Evolutionary conservation across 2,113 vertebrate genomes (phyloP), one percentile per base, ranked within the genome.

Genomic region (Seriola rivoliana): DNA sequence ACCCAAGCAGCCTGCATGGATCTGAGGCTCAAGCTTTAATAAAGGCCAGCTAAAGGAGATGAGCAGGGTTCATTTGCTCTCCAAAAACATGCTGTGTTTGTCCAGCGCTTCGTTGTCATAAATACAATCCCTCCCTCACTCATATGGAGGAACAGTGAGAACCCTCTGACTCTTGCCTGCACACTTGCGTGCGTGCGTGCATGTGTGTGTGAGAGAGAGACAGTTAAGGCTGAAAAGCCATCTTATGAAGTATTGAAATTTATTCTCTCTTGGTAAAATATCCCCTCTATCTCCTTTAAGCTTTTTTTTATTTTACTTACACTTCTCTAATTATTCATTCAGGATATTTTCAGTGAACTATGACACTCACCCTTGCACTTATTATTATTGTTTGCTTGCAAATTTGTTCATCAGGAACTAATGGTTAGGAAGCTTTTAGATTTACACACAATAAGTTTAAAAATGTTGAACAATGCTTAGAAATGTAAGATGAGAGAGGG

Each of bases 1-100:
- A 89, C 81, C 69, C 67, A 81, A 92, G 86, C 84, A 93, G 88
- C 77, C 89, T 65, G 71, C 44, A 3, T 62, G 52, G 71, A 88
- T 89, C 88, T 84, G 73, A 81, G 85, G 82, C 90, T 91, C 81
- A 75, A 69, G 86, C 81, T 89, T 92, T 89, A 93, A 93, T 93
- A 89, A 92, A 86, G 84, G 88, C 75, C 71, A 75, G 88, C 86
- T 88, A 81, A 85, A 87, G 78, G 54, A 92, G 93, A 93, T 91
- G 86, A 90, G 87, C 82, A 85, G 76, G 71, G 74, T 86, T 90
- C 77, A 82, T 82, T 85, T 87, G 86, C 89, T 85, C 71, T 92
- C 71, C 42, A 48, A 84, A 84, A 90, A 91, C 89, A 88, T 44
- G 52, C 52, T 55, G 60, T 94, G 85, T 92, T 90, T 89, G 88